A percentile compares a stretch with the other conserved stretches of the same genome.
phyloP scores from a whole-genome alignment of 2,113 vertebrate genomes.

The Hirundichthys speculiger region DNA sequence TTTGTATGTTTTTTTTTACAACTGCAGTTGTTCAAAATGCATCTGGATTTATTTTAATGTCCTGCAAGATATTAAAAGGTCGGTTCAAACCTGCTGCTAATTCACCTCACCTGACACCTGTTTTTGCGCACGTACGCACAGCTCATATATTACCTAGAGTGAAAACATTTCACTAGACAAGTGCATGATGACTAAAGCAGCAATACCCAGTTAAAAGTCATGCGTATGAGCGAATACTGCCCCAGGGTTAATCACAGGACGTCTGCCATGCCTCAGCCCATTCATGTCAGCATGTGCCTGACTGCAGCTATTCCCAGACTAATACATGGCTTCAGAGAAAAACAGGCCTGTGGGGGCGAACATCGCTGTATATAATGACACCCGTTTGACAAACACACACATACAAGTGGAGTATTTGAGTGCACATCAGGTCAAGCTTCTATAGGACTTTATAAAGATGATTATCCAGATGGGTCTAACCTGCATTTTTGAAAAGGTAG shows the following conservation, averaged over 20 bases:
- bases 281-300: conserved; percentile 12
- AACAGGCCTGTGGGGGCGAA: conserved; percentile 27
- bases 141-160: conserved; percentile 2
- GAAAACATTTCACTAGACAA: conserved; percentile 36
- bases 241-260: conserved; percentile 25
- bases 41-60: conserved; percentile 6
- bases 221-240: conserved; percentile 29
- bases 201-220: conserved; percentile 8
- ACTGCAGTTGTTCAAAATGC: background rate
- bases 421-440: too few relatives aligned
- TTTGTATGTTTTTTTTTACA: too few relatives aligned
- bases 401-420: too few relatives aligned
- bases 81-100: background rate
- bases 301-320: conserved; percentile 32
- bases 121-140: conserved; percentile 6
- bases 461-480: too few relatives aligned
- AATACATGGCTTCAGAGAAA: conserved; percentile 23
- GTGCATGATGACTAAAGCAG: conserved; percentile 32
- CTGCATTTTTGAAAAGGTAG: too few relatives aligned
- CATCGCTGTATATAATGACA: too few relatives aligned
- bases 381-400: too few relatives aligned
- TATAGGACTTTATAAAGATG: too few relatives aligned
- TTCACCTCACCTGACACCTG: conserved; percentile 5
- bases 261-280: conserved; percentile 7
- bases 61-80: background rate